Evolutionary conservation across 2,888 invertebrate genomes (phyloP).

Genomic region (Eilema caniola): DNA sequence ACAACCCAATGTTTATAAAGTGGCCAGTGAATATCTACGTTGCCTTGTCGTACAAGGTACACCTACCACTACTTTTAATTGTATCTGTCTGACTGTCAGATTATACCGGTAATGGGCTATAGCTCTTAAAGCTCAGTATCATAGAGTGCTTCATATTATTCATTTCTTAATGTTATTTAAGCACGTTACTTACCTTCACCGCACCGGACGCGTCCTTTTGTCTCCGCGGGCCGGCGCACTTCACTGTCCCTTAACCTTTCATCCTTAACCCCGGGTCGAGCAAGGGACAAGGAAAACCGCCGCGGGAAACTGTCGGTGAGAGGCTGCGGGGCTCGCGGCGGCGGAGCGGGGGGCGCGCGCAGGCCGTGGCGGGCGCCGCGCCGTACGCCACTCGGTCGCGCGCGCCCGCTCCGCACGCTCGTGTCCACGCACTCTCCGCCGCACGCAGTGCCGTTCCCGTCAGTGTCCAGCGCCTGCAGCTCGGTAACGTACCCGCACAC

Average conservation of each 20-base stretch:
- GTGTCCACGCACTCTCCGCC: constrained; percentile 59
- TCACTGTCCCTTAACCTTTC: constrained; percentile 19
- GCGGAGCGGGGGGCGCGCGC: constrained; percentile 31
- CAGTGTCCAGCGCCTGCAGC: constrained; percentile 46
- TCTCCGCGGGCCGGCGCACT: not conserved
- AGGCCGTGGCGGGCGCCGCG: constrained; percentile 51
- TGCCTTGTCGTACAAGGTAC: too few species aligned
- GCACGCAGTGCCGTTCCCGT: constrained; percentile 58
- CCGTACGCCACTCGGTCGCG: constrained; percentile 68
- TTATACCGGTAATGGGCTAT: too few species aligned
- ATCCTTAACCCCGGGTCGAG: constrained; percentile 17
- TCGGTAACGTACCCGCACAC: constrained; percentile 72
- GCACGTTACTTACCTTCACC: not conserved
- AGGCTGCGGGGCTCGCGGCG: constrained; percentile 21
- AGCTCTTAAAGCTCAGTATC: too few species aligned
- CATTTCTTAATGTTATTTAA: not conserved
- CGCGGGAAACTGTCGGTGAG: constrained; percentile 33
- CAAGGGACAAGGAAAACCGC: constrained; percentile 32
- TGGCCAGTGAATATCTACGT: too few species aligned
- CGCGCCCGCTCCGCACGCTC: constrained; percentile 72
- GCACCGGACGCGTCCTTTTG: not conserved
- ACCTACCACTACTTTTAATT: too few species aligned
- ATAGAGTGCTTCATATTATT: too few species aligned
- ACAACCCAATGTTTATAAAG: too few species aligned
- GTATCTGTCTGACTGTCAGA: too few species aligned